phyloP scores from a whole-genome alignment of 2,797 vertebrate species.

The Cichlasoma orientale region DNA sequence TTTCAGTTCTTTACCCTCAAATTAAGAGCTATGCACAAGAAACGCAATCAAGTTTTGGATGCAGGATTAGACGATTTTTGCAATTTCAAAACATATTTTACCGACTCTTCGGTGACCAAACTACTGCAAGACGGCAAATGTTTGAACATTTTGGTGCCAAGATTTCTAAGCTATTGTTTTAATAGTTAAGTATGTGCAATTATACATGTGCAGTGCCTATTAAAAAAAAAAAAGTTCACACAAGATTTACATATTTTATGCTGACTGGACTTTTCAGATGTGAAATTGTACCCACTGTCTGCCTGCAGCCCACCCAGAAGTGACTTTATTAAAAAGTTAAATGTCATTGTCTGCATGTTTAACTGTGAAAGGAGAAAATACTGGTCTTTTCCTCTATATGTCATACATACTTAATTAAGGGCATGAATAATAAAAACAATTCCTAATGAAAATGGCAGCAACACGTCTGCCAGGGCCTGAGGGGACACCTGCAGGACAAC shows the following conservation, averaged over 20 bases:
- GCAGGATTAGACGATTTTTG: background rate
- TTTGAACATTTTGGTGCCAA: background rate
- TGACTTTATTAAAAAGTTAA: background rate
- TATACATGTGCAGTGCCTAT: background rate
- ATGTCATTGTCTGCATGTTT: background rate
- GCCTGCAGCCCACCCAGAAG: background rate
- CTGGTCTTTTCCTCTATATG: background rate
- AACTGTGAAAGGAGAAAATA: background rate
- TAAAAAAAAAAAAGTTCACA: background rate
- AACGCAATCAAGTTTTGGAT: background rate
- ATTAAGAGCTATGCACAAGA: constrained; percentile 1
- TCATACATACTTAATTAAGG: background rate
- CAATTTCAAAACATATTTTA: background rate
- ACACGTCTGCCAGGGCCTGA: background rate
- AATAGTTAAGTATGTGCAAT: background rate
- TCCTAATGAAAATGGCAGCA: background rate
- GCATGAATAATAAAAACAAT: background rate
- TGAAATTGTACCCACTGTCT: constrained; percentile 7
- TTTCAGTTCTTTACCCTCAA: constrained; percentile 10
- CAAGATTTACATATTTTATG: background rate
- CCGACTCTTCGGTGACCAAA: background rate
- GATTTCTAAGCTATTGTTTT: background rate
- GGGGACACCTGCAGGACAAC: constrained; percentile 25
- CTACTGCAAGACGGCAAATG: background rate
- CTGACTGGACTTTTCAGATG: background rate